Evolutionary conservation across 2,888 invertebrate genomes (phyloP).

Genomic region (Phengaris arion): DNA sequence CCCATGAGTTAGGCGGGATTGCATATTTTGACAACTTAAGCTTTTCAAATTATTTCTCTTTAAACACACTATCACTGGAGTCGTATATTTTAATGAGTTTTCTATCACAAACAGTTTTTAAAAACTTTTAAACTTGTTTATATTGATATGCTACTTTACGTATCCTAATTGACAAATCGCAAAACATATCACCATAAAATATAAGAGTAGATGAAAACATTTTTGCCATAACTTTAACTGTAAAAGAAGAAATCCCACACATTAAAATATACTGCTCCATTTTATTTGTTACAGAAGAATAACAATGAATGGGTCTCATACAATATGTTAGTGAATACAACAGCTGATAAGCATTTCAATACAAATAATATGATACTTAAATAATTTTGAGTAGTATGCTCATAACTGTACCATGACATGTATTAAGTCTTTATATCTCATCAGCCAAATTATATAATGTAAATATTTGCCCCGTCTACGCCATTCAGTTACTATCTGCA

Average conservation of each 20-base stretch:
- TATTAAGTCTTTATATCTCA: background rate
- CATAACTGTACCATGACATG: too few relatives aligned
- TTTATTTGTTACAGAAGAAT: background rate
- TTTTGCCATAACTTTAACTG: background rate
- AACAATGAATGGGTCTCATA: background rate
- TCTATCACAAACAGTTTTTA: background rate
- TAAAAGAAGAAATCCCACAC: background rate
- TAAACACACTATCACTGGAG: background rate
- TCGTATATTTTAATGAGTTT: conserved; percentile 8
- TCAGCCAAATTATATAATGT: background rate
- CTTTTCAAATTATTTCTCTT: background rate
- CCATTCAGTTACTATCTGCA: background rate
- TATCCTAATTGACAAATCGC: conserved; percentile 6
- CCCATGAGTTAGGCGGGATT: too few relatives aligned
- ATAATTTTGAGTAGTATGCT: too few relatives aligned
- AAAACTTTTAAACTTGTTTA: background rate
- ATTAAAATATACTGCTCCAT: conserved; percentile 3
- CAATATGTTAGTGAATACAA: background rate
- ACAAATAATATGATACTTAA: background rate
- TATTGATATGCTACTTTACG: conserved; percentile 13
- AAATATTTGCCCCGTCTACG: background rate
- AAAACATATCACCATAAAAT: background rate
- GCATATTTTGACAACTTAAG: conserved; percentile 1
- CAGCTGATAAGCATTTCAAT: background rate
- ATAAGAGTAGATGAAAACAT: background rate